These are phyloP conservation scores for Pocillopora meandrina DNA, from an alignment of 92 coral and sea anemone species.

Conservation along the genomic window DNA sequence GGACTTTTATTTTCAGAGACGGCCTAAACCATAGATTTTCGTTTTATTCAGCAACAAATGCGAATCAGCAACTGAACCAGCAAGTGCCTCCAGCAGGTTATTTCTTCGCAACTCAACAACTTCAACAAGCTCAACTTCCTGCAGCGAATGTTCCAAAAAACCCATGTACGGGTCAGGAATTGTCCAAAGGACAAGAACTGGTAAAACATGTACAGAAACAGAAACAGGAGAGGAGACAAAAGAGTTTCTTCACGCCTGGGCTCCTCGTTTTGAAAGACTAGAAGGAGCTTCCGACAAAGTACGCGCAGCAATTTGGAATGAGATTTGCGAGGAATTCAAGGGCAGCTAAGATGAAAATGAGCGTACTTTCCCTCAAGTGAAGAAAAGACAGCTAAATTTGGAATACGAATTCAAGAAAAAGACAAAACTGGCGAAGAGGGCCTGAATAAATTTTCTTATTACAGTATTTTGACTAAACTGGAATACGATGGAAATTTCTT, in stretches of 20 bases:
- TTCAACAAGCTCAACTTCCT: constrained; percentile 1
- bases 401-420: constrained; percentile 48
- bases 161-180: not conserved
- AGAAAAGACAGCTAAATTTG: constrained; percentile 49
- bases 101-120: constrained; percentile 8
- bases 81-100: not conserved
- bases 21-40: constrained; percentile 11
- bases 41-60: not conserved
- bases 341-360: constrained; percentile 23
- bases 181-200: constrained; percentile 14
- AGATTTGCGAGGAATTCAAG: constrained; percentile 46
- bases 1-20: not conserved
- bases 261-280: constrained; percentile 35
- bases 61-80: not conserved
- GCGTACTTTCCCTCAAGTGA: constrained; percentile 50
- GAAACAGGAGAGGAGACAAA: constrained; percentile 46
- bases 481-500: no score
- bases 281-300: constrained; percentile 52
- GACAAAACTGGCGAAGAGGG: constrained; percentile 42
- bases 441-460: constrained; percentile 35
- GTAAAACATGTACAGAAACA: not conserved
- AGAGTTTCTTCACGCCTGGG: constrained; percentile 49
- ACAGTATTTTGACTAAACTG: no score
- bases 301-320: constrained; percentile 51
- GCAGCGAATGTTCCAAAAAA: constrained; percentile 10